Evolutionary conservation across 2,113 vertebrate genomes (phyloP).

Genomic region (Nothoprocta perdicaria): DNA sequence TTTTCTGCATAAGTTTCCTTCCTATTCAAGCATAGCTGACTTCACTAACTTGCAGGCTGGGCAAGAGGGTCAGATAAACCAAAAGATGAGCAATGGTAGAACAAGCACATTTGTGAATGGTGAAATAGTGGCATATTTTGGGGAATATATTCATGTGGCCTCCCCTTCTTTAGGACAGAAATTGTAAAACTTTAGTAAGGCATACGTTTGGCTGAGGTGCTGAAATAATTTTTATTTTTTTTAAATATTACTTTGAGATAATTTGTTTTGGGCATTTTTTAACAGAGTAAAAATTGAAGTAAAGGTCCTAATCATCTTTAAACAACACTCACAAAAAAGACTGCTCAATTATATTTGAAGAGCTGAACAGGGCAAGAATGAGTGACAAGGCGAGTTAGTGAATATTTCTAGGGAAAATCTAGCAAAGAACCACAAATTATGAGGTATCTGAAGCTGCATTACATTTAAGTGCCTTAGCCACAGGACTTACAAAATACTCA

Average conservation of each 20-base stretch:
- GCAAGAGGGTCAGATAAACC: conserved; percentile 32
- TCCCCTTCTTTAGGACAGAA: background rate
- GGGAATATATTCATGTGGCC: background rate
- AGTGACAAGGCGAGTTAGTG: background rate
- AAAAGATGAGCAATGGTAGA: background rate
- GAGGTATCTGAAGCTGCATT: background rate
- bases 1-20: conserved; percentile 37
- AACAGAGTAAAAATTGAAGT: background rate
- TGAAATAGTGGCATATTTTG: conserved; percentile 10
- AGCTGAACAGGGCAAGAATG: background rate
- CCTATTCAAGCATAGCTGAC: conserved; percentile 41
- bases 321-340: background rate
- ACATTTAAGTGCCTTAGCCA: background rate
- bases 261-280: background rate
- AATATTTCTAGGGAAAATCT: background rate
- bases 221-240: background rate
- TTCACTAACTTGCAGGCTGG: background rate
- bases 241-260: background rate
- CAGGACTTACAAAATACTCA: background rate
- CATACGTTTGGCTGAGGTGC: background rate
- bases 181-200: background rate
- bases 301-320: background rate
- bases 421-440: background rate
- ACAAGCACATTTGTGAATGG: background rate
- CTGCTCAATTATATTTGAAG: background rate